Base-by-base conservation (phyloP, 1,140 invertebrate species). In the Lepidotrigona ventralis region DNA sequence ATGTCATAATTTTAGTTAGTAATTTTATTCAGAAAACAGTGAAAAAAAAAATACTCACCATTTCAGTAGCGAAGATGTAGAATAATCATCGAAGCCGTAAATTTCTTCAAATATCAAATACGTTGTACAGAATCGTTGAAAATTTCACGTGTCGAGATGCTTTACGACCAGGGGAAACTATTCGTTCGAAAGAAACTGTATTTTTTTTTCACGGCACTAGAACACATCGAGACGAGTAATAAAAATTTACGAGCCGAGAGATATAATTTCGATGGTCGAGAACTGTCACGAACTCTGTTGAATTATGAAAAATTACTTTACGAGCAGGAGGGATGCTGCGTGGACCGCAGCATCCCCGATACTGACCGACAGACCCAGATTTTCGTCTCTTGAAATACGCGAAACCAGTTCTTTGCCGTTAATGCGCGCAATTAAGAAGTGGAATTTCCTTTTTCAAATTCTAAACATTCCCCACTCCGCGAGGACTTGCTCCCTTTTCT, bases 281-380 rank as follows among this genome's bases (percentile, higher is more conserved):
- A 88, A 88, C 79, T 87, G 76, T 68, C 63, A 76, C 72, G n/a
- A 58, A 64, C 74, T 46, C 39, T 64, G 76, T 66, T 54, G 26
- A 64, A 39, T 73, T 51, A 68, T 85, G 86, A 88, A 73, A 81
- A 81, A 88, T 76, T 78, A 51, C 79, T 88, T 88, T 86, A 79
- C 74, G 87, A 88, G 81, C 87, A 77, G 63, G 23, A 86, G 85
- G 88, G 89, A 90, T 93, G 91, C 91, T 91, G 79, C 89, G 80
- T 79, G 86, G 83, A 83, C 68, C 86, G 86, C 90, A 90, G 92
- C 92, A 91, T 93, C 91, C 88, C 85, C 83, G 75, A 85, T 74
- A 94, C 93, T 94, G 92, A 92, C 86, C 77, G 72, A 84, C 85
- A 88, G 72, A 89, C 84, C 82, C 56, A 84, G 79, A 89, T 89